Percentiles rank a stretch among this genome's conserved stretches.
phyloP scores from a whole-genome alignment of 2,113 vertebrate genomes.

The Thalassarche chlororhynchos region DNA sequence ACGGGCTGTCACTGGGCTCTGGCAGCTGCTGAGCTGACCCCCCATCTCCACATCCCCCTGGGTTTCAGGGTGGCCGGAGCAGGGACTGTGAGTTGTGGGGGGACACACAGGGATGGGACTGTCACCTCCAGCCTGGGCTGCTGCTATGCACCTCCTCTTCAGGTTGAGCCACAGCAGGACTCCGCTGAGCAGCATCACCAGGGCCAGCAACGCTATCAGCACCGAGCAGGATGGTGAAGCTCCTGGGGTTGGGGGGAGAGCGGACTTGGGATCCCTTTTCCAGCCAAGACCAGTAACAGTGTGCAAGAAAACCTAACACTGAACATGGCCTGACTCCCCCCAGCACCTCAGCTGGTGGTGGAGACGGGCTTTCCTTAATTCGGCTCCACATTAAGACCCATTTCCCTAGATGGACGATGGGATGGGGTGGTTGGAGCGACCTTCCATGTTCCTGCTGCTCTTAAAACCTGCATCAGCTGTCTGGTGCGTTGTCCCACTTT shows the following conservation, averaged over 20 bases:
- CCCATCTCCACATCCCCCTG: rapidly evolving
- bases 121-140: neutral
- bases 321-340: too few relatives aligned
- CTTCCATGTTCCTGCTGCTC: neutral
- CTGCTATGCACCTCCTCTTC: neutral
- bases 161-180: neutral
- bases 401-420: neutral
- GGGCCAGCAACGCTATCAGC: neutral
- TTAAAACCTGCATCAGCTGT: neutral
- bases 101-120: neutral
- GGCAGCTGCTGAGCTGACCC: neutral
- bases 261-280: rapidly evolving
- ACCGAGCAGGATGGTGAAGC: neutral
- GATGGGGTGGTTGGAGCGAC: neutral
- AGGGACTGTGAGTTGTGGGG: rapidly evolving
- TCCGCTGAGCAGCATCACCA: neutral
- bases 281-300: neutral
- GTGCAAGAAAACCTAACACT: rapidly evolving
- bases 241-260: neutral
- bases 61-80: rapidly evolving
- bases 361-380: neutral
- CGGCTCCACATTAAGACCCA: neutral
- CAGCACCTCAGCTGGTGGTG: too few relatives aligned
- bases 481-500: rapidly evolving
- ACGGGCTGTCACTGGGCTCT: rapidly evolving